These are phyloP conservation scores for Syngnathus floridae DNA, from an alignment of 2,113 vertebrate genomes.

Conservation along the genomic window DNA sequence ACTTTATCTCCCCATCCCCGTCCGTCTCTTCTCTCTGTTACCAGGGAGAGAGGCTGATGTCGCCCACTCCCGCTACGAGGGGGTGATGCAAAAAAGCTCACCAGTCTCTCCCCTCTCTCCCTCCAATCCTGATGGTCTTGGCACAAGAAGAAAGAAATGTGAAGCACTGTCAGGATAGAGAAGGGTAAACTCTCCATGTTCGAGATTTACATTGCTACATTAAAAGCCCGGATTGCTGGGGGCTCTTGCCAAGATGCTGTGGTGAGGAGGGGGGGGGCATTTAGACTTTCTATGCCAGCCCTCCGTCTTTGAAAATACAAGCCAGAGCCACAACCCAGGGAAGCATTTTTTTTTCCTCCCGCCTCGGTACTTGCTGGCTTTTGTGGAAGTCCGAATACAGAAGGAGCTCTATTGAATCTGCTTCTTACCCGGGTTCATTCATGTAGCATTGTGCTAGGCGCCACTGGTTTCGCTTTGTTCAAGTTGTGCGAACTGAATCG, in stretches of 20 bases:
- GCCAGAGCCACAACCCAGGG: slow-evolving; percentile 11
- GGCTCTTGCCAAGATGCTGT: slow-evolving; percentile 34
- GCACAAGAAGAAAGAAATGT: slow-evolving; percentile 62
- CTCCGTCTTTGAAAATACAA: slow-evolving; percentile 42
- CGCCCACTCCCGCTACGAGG: slow-evolving; percentile 58
- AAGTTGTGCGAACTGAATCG: background rate
- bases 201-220: slow-evolving; percentile 66
- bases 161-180: slow-evolving; percentile 38
- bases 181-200: slow-evolving; percentile 60
- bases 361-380: slow-evolving; percentile 2
- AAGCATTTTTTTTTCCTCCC: slow-evolving; percentile 7
- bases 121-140: slow-evolving; percentile 58
- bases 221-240: slow-evolving; percentile 51
- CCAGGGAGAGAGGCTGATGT: slow-evolving; percentile 62
- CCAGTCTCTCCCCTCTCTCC: slow-evolving; percentile 45
- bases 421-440: background rate
- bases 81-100: slow-evolving; percentile 61
- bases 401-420: background rate
- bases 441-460: background rate
- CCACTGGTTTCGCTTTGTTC: background rate
- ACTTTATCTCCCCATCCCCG: slow-evolving; percentile 46
- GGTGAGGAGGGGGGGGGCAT: slow-evolving; percentile 25
- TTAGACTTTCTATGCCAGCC: slow-evolving; percentile 34
- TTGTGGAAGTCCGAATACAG: background rate
- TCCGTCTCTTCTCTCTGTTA: slow-evolving; percentile 47